A percentile compares a stretch with the other conserved stretches of the same genome.
Evolutionary conservation across 2,797 vertebrate species (phyloP).

Genomic region (Leuciscus waleckii): DNA sequence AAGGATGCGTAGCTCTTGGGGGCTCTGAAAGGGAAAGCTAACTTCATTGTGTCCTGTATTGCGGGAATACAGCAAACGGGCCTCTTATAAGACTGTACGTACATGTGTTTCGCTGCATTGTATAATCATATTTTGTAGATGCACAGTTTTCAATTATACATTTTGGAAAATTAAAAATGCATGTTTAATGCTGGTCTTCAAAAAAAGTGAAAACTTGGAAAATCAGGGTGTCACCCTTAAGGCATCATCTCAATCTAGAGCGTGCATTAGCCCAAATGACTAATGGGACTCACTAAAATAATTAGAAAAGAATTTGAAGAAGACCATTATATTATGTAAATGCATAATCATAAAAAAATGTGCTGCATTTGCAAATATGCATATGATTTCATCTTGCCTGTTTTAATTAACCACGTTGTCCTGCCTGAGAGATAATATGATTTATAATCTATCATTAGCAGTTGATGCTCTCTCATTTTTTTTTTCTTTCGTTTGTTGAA

Average conservation of each 20-base stretch:
- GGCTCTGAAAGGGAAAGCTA: slow-evolving; percentile 55
- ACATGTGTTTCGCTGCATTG: background rate
- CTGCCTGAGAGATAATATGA: slow-evolving; percentile 82
- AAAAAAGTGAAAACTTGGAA: slow-evolving; percentile 43
- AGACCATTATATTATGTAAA: slow-evolving; percentile 83
- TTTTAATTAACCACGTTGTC: slow-evolving; percentile 81
- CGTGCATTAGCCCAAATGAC: slow-evolving; percentile 74
- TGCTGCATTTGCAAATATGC: slow-evolving; percentile 80
- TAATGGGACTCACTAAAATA: slow-evolving; percentile 63
- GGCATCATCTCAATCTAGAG: slow-evolving; percentile 68
- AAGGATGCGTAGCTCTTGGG: slow-evolving; percentile 57
- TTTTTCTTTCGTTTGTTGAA: slow-evolving; percentile 72
- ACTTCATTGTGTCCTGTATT: slow-evolving; percentile 42
- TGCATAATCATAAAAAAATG: slow-evolving; percentile 69
- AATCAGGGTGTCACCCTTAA: slow-evolving; percentile 55
- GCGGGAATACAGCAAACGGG: slow-evolving; percentile 34
- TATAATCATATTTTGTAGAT: background rate
- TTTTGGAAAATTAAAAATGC: background rate
- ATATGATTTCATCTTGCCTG: slow-evolving; percentile 77
- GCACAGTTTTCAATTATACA: background rate
- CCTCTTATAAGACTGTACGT: slow-evolving; percentile 25
- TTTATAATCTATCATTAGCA: slow-evolving; percentile 76
- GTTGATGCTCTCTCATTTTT: slow-evolving; percentile 68
- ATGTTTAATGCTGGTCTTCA: slow-evolving; percentile 4
- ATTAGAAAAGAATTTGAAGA: slow-evolving; percentile 75